Percentiles rank a stretch among this genome's conserved stretches.
These are phyloP conservation scores for Drosophila bunnanda DNA, from an alignment of 2,888 invertebrate genomes.

Conservation along the genomic window DNA sequence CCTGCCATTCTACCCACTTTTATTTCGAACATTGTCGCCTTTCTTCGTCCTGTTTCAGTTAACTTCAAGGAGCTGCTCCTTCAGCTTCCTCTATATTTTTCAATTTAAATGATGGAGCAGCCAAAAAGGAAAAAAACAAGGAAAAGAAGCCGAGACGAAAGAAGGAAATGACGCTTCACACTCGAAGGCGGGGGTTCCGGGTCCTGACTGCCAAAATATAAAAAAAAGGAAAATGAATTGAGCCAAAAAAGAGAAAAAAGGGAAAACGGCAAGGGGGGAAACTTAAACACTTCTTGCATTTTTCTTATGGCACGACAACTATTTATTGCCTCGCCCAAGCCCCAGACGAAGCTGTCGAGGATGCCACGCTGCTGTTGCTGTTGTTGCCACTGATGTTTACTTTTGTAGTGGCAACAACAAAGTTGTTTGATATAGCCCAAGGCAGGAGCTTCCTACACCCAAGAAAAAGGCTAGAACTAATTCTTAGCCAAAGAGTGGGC, in stretches of 20 bases:
- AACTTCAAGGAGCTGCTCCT: conserved; percentile 42
- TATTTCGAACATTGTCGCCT: conserved; percentile 48
- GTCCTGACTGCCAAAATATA: conserved; percentile 42
- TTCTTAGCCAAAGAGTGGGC: not conserved
- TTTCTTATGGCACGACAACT: conserved; percentile 76
- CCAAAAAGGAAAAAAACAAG: conserved; percentile 39
- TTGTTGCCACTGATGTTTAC: conserved; percentile 43
- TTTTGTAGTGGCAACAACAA: conserved; percentile 65
- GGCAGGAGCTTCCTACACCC: conserved; percentile 30
- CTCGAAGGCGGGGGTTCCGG: conserved; percentile 33
- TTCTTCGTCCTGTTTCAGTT: conserved; percentile 23
- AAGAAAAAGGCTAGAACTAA: not conserved
- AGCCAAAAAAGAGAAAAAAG: not conserved
- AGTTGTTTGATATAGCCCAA: conserved; percentile 48
- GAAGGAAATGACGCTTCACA: conserved; percentile 53
- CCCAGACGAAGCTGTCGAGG: conserved; percentile 54
- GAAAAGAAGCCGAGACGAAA: conserved; percentile 7
- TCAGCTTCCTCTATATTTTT: conserved; percentile 54
- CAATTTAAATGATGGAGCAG: conserved; percentile 75
- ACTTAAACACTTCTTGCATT: conserved; percentile 78
- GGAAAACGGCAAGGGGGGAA: conserved; percentile 28
- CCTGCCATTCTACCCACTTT: conserved; percentile 5
- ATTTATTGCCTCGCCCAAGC: conserved; percentile 62
- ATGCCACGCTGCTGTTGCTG: conserved; percentile 22
- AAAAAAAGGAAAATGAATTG: conserved; percentile 9